A percentile compares a stretch with the other conserved stretches of the same genome.
Conservation (phyloP, 2,113 vertebrate genomes). For the Otocyon megalotis region DNA sequence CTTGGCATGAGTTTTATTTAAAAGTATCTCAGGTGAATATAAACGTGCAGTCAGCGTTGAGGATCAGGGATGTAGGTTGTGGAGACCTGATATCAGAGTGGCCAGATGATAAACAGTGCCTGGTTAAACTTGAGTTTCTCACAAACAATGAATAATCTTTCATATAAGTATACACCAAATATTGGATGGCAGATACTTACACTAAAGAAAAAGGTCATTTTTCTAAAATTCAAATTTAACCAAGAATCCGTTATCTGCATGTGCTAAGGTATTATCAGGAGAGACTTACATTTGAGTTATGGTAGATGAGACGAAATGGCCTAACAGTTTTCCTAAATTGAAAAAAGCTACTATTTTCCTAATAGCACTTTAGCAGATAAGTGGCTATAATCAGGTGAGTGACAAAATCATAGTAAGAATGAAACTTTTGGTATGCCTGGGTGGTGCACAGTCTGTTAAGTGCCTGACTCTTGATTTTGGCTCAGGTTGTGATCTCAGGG, state of each 20-base stretch:
- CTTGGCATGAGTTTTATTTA: neutral
- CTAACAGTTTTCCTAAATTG: neutral
- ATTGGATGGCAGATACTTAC: neutral
- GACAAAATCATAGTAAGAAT: neutral
- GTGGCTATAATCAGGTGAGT: neutral
- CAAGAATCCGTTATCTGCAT: neutral
- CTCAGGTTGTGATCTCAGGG: neutral
- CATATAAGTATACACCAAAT: neutral
- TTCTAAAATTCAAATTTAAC: constrained; percentile 16
- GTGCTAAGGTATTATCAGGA: neutral
- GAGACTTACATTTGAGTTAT: constrained; percentile 38
- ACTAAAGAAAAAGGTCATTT: neutral
- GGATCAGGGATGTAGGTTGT: neutral
- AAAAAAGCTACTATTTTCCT: neutral
- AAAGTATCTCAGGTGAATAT: neutral
- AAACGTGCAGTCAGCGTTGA: neutral
- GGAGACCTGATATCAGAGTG: neutral
- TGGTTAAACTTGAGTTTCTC: constrained; percentile 9
- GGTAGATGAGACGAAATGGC: neutral
- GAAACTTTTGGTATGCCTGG: neutral
- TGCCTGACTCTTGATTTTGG: neutral
- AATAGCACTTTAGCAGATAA: neutral
- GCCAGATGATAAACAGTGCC: neutral
- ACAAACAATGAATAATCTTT: neutral
- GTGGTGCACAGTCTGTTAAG: no score